These are phyloP conservation scores for Brachymystax lenok DNA, from an alignment of 2,797 vertebrate species.

Conservation along the genomic window DNA sequence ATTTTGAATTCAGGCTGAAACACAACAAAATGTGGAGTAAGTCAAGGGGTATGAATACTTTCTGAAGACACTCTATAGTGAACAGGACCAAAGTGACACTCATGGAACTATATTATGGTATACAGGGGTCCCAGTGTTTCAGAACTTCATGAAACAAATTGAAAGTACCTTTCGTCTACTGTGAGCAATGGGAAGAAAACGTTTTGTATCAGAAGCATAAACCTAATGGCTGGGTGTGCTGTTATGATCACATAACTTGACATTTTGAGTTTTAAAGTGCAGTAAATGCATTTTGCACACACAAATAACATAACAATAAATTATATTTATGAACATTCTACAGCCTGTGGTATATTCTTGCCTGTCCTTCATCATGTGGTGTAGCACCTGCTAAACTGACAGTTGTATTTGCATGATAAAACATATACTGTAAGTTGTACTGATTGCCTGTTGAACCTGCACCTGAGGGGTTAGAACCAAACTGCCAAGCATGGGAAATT, in stretches of 20 bases:
- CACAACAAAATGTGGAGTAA: too few relatives aligned
- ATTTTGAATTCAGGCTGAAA: too few relatives aligned
- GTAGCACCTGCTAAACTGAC: neutral
- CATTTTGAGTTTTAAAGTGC: slow-evolving; percentile 1
- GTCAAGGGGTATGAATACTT: too few relatives aligned
- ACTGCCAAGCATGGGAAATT: slow-evolving; percentile 16
- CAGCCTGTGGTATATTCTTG: neutral
- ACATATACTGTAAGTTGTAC: slow-evolving; percentile 19
- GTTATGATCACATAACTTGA: neutral
- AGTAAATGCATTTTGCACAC: neutral
- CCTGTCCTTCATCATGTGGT: neutral
- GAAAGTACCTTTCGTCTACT: neutral
- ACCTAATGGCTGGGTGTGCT: neutral
- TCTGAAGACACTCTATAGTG: too few relatives aligned
- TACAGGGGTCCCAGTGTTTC: too few relatives aligned
- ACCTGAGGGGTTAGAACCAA: slow-evolving; percentile 57
- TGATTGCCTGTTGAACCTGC: slow-evolving; percentile 64
- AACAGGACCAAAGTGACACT: too few relatives aligned
- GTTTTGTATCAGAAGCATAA: neutral
- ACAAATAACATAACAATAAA: neutral
- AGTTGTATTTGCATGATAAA: slow-evolving; percentile 1
- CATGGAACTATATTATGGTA: too few relatives aligned
- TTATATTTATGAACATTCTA: neutral
- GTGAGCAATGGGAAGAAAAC: neutral
- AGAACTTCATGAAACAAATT: slow-evolving; percentile 7